These are phyloP conservation scores for Columba livia DNA, from an alignment of 2,113 vertebrate genomes.

Conservation along the genomic window DNA sequence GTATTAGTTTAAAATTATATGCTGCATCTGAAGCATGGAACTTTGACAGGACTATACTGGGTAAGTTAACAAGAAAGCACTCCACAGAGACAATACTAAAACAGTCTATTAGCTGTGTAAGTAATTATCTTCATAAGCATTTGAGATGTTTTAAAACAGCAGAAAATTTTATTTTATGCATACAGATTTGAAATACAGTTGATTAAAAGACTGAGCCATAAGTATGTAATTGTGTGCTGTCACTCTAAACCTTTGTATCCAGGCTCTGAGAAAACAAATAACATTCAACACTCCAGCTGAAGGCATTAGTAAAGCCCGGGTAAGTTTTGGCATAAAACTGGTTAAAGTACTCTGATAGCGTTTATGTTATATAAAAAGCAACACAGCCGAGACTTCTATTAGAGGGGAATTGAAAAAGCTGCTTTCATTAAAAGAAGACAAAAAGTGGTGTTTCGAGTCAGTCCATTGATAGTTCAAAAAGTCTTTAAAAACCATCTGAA, in stretches of 20 bases:
- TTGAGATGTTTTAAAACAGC: background rate
- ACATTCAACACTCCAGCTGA: background rate
- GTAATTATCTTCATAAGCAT: background rate
- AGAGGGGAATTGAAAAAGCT: background rate
- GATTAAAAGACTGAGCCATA: background rate
- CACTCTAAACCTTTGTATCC: background rate
- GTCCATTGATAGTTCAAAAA: background rate
- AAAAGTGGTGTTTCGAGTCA: background rate
- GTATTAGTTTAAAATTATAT: background rate
- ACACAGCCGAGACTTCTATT: background rate
- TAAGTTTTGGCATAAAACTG: constrained; percentile 9
- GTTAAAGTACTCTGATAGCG: background rate
- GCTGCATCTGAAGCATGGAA: background rate
- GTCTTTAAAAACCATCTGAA: background rate
- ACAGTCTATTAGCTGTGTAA: background rate
- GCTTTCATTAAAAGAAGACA: background rate
- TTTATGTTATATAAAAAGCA: background rate
- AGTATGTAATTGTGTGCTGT: background rate
- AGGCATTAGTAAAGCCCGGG: background rate
- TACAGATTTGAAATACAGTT: background rate
- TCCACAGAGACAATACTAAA: background rate
- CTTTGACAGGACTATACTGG: background rate
- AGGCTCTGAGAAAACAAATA: background rate
- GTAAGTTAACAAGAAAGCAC: background rate
- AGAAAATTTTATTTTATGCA: background rate